Evolutionary conservation across 2,113 vertebrate genomes (phyloP).

Genomic region (Mus spicilegus): DNA sequence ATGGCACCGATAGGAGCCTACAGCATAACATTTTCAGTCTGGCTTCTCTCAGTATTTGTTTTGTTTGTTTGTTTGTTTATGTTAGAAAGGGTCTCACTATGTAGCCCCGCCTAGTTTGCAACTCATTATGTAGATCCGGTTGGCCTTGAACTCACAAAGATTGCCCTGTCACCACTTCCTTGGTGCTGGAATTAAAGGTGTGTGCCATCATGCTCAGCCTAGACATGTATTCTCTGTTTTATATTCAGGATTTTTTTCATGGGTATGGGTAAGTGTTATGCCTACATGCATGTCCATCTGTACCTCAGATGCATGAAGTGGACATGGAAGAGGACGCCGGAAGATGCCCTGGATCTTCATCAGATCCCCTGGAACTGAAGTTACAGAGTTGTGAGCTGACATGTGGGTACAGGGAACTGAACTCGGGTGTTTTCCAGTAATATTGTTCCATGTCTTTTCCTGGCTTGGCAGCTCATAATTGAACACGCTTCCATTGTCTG

Average conservation of each 20-base stretch:
- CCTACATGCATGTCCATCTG: background rate
- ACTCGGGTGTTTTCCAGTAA: background rate
- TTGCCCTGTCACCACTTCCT: too few relatives aligned
- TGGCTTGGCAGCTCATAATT: background rate
- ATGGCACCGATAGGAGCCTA: background rate
- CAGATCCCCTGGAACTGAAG: background rate
- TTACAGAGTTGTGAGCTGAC: background rate
- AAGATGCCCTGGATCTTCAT: too few relatives aligned
- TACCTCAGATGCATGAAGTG: too few relatives aligned
- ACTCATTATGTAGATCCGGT: background rate
- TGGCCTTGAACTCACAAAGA: background rate
- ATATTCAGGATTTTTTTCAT: background rate
- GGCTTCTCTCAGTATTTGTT: background rate
- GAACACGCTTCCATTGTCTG: background rate
- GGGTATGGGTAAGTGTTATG: background rate
- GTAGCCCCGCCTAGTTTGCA: background rate
- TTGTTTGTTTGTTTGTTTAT: background rate
- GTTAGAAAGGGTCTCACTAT: background rate
- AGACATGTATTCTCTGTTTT: background rate
- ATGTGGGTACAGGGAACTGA: background rate
- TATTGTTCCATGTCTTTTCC: background rate
- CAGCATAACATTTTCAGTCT: background rate
- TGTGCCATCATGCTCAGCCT: background rate
- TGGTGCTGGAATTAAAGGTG: background rate
- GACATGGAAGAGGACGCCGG: background rate